Base-by-base conservation (phyloP, 2,888 invertebrate species). In the Antheraea assamensis region DNA sequence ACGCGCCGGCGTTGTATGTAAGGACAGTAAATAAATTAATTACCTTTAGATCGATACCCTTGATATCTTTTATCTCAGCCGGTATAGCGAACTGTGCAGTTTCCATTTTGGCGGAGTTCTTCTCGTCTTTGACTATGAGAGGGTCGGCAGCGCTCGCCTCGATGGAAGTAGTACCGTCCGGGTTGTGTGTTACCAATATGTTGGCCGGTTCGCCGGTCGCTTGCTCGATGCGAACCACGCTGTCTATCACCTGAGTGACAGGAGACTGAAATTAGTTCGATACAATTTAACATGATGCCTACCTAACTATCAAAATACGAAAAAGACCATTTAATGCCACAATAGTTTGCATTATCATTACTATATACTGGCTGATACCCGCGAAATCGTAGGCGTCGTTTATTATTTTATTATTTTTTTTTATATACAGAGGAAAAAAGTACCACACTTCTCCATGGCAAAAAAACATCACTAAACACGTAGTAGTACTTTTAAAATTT, bases 111-210 rank as follows among this genome's bases (percentile, higher is more conserved):
- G 83, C 80, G 0, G 81, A 78, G 42, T 74, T 85, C 77, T 96
- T 96, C 81, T 96, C 96, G 73, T 96, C 96, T 82, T 96, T 96
- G 27, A 96, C 94, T 42, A 95, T 89, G 4, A 95, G 87, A 21
- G 91, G 87, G 52, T 92, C 93, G 0, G 87, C 87, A 2, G 92
- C 91, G 76, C 92, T 92, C 15, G 94, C 93, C 80, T 95, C 95
- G 76, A 95, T 95, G 0, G 93, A 95, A 0, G 94, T 95, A 52
- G 93, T 95, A n/a, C 93, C 95, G 74, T 95, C 95, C 0, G 94
- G 88, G 76, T 95, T 95, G 80, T 95, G 95, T 0, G 95, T 95
- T 19, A 95, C 94, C 1, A 95, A 85, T 55, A 95, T 95, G 79
- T 95, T 95, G 7, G 94, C 95, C 1, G 94, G 93, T 77, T 95